Evolutionary conservation across 2,113 vertebrate genomes (phyloP), one percentile per base, ranked within the genome.

Genomic region (Labrus mixtus): DNA sequence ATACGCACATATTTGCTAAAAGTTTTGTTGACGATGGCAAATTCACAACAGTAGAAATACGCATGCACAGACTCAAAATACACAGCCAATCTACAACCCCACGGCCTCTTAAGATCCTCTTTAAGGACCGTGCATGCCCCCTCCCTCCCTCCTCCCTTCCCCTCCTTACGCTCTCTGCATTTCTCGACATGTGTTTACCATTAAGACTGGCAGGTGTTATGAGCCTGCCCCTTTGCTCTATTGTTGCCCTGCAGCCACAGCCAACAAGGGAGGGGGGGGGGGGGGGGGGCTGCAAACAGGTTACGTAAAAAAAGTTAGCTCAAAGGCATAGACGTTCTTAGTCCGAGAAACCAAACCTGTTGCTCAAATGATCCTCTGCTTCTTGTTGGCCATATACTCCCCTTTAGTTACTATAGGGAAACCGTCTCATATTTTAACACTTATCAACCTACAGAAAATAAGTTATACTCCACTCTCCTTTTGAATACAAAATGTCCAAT

Each of bases 201-300:
- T 93, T 94, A 93, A 86, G 80, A 92, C 82, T 91, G 92, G 90
- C 93, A 93, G 93, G 93, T 94, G 91, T 88, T 93, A 79, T 84
- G 66, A 71, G 79, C 87, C 87, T 82, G 83, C 86, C 77, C 83
- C 82, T 88, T 91, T 85, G 87, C 71, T 84, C 83, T 78, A 81
- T 85, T 88, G 87, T 79, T 87, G 85, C 86, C 82, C 84, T 84
- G 87, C 79, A 87, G 89, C 65, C 51, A 16, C 57, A 81, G 76
- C 75, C 80, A 78, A 48, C 62, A 81, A 3, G 54, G 76, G 74
- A 71, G 88, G 62, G 76, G 74, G 73, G 88, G 76, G 74, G 73
- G 88, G 62, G 76, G 74, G 73, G 88, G 62, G 81, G 62, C 81
- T 87, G 79, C 76, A 64, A 85, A 87, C 71, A 89, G 79, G 74